phyloP scores from a whole-genome alignment of 1,140 invertebrate genomes.

The Dinoponera quadriceps region DNA sequence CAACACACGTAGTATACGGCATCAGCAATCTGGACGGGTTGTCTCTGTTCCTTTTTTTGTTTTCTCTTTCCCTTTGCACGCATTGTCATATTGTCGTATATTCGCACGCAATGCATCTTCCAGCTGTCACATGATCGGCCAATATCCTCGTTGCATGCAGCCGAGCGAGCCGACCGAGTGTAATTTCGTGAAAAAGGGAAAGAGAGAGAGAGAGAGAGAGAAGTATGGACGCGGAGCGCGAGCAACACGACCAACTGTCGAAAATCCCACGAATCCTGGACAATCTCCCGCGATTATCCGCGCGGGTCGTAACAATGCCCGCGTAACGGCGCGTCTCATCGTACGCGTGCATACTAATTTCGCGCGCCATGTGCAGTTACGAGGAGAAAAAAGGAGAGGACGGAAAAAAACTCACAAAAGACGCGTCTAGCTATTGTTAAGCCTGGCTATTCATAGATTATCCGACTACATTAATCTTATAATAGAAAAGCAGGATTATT shows the following conservation, averaged over 20 bases:
- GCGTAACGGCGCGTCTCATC: not conserved
- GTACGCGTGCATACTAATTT: slow-evolving; percentile 6
- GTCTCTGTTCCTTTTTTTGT: not conserved
- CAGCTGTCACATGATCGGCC: slow-evolving; percentile 62
- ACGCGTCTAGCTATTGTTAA: not conserved
- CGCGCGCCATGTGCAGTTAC: not conserved
- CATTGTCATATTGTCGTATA: slow-evolving; percentile 67
- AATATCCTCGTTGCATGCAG: slow-evolving; percentile 51
- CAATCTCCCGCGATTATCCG: slow-evolving; percentile 14
- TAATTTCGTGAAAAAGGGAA: not conserved
- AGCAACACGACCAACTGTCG: slow-evolving; percentile 30
- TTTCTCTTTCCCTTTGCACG: not conserved
- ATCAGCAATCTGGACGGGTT: not conserved
- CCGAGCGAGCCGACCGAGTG: slow-evolving; percentile 15
- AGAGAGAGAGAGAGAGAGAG: not conserved
- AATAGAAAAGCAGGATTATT: not conserved
- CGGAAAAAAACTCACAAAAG: not conserved
- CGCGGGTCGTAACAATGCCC: slow-evolving; percentile 22
- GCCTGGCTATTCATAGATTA: not conserved
- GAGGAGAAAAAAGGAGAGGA: not conserved
- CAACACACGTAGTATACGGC: not conserved
- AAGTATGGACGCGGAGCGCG: not conserved
- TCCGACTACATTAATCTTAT: not conserved
- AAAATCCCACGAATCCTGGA: slow-evolving; percentile 48
- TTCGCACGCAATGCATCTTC: slow-evolving; percentile 52